A percentile compares a stretch with the other conserved stretches of the same genome.
phyloP scores from a whole-genome alignment of 1,140 invertebrate genomes.

The Drosophila simulans region DNA sequence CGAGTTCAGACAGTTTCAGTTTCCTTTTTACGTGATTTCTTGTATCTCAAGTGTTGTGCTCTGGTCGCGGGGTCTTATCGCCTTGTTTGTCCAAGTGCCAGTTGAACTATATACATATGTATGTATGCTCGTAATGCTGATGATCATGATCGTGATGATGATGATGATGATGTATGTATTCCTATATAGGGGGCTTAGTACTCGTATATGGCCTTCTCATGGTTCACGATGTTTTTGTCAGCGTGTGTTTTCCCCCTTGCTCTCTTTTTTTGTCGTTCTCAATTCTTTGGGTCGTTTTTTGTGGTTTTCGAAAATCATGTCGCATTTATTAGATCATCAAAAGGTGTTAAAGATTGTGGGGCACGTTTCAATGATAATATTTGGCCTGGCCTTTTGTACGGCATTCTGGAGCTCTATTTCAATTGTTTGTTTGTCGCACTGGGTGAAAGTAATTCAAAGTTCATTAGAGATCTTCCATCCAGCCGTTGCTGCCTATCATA shows the following conservation, averaged over 20 bases:
- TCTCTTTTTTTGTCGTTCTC: slow-evolving; percentile 30
- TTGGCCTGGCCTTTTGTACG: slow-evolving; percentile 51
- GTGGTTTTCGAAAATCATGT: slow-evolving; percentile 72
- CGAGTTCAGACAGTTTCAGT: slow-evolving; percentile 44
- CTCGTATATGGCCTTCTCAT: slow-evolving; percentile 52
- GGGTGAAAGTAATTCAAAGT: slow-evolving; percentile 62
- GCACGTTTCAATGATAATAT: slow-evolving; percentile 68
- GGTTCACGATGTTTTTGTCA: slow-evolving; percentile 48
- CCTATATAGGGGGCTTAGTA: slow-evolving; percentile 52
- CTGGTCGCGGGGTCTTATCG: slow-evolving; percentile 63
- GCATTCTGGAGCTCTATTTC: slow-evolving; percentile 23
- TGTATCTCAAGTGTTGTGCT: slow-evolving; percentile 70
- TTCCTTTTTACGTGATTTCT: slow-evolving; percentile 65
- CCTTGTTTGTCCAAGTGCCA: slow-evolving; percentile 65
- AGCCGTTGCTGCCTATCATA: not conserved
- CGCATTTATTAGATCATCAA: slow-evolving; percentile 78
- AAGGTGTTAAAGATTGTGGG: slow-evolving; percentile 74
- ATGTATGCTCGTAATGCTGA: slow-evolving; percentile 27
- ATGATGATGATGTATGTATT: slow-evolving; percentile 42
- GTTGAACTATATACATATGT: slow-evolving; percentile 61
- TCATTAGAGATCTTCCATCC: slow-evolving; percentile 53
- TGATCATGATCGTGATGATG: slow-evolving; percentile 2
- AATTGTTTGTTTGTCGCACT: slow-evolving; percentile 37
- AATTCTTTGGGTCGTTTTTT: slow-evolving; percentile 53
- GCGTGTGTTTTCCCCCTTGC: slow-evolving; percentile 10